Conservation (phyloP, 2,797 vertebrate genomes). For the Hippopotamyrus pictus region DNA sequence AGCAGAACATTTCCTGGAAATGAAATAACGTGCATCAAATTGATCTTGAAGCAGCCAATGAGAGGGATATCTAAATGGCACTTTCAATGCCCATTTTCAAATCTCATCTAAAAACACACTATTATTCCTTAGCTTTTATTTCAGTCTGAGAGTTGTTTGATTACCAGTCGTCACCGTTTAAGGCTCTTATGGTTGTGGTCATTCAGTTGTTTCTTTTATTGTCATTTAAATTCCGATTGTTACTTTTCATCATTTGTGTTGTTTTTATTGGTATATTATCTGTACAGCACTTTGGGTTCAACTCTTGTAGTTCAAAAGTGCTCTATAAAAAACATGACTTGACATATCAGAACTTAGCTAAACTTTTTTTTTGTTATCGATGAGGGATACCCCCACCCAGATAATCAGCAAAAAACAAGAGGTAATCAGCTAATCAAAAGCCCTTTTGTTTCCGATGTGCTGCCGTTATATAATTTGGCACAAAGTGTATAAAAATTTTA, state of each 20-base stretch:
- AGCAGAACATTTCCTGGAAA: neutral
- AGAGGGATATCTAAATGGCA: neutral
- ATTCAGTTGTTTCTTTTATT: neutral
- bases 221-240: neutral
- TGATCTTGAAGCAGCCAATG: neutral
- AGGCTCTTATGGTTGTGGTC: neutral
- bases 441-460: neutral
- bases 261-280: neutral
- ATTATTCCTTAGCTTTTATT: neutral
- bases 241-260: neutral
- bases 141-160: neutral
- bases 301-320: neutral
- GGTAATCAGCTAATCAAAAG: neutral
- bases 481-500: neutral
- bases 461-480: neutral
- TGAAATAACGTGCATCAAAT: neutral
- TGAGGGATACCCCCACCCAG: neutral
- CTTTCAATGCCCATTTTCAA: neutral
- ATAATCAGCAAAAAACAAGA: neutral
- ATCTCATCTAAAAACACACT: neutral
- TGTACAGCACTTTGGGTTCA: neutral
- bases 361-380: neutral
- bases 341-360: neutral
- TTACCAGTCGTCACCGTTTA: neutral
- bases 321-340: neutral